phyloP scores from a whole-genome alignment of 2,113 vertebrate species.

The Hemiscyllium ocellatum region DNA sequence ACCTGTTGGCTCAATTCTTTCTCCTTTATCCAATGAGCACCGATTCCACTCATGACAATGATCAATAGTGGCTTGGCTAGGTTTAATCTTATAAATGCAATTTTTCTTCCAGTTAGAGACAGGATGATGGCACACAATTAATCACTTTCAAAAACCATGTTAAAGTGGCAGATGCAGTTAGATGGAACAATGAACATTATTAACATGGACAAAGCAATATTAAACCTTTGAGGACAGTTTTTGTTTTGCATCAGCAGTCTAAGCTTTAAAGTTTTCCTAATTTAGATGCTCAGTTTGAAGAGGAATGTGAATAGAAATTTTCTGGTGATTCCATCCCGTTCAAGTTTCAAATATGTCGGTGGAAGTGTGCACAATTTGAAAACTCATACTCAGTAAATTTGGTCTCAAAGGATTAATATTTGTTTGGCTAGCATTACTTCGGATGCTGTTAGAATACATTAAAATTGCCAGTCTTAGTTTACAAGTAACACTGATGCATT shows the following conservation, averaged over 20 bases:
- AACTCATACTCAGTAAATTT: background rate
- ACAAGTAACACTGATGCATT: background rate
- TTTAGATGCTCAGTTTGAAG: background rate
- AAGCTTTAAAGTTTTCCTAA: background rate
- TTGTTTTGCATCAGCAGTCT: background rate
- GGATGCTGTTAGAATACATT: background rate
- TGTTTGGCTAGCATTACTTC: background rate
- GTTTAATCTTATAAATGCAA: constrained; percentile 4
- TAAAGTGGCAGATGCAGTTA: constrained; percentile 20
- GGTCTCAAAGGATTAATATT: constrained; percentile 23
- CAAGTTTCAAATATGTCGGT: background rate
- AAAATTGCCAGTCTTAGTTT: background rate
- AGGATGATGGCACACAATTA: background rate
- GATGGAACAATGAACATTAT: background rate
- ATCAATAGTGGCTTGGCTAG: background rate
- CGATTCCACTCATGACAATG: constrained; percentile 11
- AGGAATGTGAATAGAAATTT: background rate
- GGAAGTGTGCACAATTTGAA: background rate
- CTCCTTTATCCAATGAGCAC: background rate
- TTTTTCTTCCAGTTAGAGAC: background rate
- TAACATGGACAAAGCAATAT: constrained; percentile 22
- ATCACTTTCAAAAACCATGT: constrained; percentile 21
- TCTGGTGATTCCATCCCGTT: background rate
- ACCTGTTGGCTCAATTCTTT: background rate
- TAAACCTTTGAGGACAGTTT: background rate